Percentiles rank a stretch among this genome's conserved stretches.
Evolutionary conservation across 1,140 invertebrate genomes (phyloP).

Genomic region (Maniola jurtina): DNA sequence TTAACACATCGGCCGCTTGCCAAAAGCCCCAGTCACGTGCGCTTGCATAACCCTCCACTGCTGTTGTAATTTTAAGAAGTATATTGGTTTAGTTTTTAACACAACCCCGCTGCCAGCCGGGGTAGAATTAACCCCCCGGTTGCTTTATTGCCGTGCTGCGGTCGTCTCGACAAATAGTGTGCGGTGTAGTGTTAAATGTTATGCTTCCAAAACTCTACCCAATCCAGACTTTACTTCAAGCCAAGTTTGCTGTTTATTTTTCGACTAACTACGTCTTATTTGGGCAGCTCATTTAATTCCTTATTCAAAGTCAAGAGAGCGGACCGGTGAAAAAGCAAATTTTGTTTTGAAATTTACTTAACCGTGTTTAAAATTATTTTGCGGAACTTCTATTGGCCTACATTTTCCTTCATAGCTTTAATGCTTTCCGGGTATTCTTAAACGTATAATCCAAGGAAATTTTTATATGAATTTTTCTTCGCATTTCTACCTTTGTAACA

Average conservation of each 20-base stretch:
- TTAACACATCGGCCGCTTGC: conserved; percentile 46
- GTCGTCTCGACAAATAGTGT: conserved; percentile 41
- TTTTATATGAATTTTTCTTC: conserved; percentile 1
- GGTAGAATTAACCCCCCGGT: conserved; percentile 50
- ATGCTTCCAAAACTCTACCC: conserved; percentile 26
- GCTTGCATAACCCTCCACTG: conserved; percentile 50
- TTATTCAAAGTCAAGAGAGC: conserved; percentile 22
- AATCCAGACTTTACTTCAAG: conserved; percentile 24
- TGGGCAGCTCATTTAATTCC: conserved; percentile 23
- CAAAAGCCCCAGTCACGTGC: conserved; percentile 54
- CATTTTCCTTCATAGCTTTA: not conserved
- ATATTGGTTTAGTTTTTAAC: conserved; percentile 69
- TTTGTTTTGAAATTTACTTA: conserved; percentile 6
- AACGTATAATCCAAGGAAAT: conserved; percentile 2
- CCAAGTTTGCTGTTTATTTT: conserved; percentile 28
- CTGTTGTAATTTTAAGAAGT: conserved; percentile 63
- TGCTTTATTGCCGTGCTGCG: conserved; percentile 52
- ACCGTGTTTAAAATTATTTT: conserved; percentile 11
- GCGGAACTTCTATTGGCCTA: conserved; percentile 6
- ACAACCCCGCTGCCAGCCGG: conserved; percentile 46
- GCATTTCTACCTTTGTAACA: conserved; percentile 11
- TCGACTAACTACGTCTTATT: conserved; percentile 26
- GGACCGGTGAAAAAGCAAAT: not conserved
- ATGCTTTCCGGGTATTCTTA: conserved; percentile 1
- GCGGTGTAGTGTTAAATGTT: conserved; percentile 30